A percentile compares a stretch with the other conserved stretches of the same genome.
These are phyloP conservation scores for Chionoecetes opilio DNA, from an alignment of 1,140 invertebrate species.

Conservation along the genomic window DNA sequence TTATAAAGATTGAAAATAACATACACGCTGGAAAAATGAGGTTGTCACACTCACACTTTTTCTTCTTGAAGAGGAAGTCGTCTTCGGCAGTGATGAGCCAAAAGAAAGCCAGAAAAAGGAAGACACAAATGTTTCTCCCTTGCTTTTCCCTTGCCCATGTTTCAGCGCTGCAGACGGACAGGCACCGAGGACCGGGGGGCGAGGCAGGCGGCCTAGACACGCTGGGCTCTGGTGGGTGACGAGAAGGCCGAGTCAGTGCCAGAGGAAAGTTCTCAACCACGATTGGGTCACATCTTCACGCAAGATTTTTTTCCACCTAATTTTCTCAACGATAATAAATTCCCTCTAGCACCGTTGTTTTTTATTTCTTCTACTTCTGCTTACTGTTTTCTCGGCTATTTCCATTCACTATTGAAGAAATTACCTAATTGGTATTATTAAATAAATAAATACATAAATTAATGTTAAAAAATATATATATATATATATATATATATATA, in stretches of 20 bases:
- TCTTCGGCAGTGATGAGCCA: not conserved
- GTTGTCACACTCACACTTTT: not conserved
- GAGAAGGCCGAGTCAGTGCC: not conserved
- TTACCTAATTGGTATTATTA: not conserved
- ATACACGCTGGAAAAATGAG: too few species aligned
- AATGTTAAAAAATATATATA: not conserved
- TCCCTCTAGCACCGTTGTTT: not conserved
- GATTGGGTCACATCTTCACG: not conserved
- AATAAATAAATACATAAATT: not conserved
- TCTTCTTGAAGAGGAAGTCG: not conserved
- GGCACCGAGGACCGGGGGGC: not conserved
- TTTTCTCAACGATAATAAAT: not conserved
- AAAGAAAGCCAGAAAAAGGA: not conserved
- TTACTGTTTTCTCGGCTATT: too few species aligned
- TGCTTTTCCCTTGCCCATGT: conserved; percentile 17
- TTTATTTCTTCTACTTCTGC: not conserved
- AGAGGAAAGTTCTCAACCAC: not conserved
- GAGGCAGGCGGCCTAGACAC: not conserved
- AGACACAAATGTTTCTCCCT: conserved; percentile 6
- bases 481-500: conserved; percentile 32
- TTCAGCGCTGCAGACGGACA: not conserved
- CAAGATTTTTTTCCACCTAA: not conserved
- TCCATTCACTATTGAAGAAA: not conserved
- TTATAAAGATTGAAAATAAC: too few species aligned
- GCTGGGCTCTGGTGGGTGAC: not conserved